Evolutionary conservation across 2,113 vertebrate species (phyloP), one percentile per base, ranked within the genome.

Genomic region (Zingel zingel): DNA sequence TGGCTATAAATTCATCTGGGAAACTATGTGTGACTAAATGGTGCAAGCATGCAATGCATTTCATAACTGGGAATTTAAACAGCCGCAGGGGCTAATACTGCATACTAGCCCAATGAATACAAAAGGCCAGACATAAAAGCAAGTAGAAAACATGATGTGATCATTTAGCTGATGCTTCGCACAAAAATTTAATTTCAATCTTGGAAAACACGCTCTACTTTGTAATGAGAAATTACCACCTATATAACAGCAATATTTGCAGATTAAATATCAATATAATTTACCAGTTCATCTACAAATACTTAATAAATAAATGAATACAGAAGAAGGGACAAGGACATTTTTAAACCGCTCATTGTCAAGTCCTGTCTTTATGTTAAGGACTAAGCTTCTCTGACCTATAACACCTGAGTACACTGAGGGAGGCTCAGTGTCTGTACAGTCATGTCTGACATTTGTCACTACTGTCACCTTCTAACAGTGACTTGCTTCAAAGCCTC

Each of bases 21-120:
- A 75, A 82, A 68, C 50, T 77, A 85, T 85, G 84, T 80, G 82
- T 93, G 85, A 91, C 82, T 43, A 30, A 88, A 87, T 27, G 64
- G 45, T 70, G 61, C 45, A 91, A 91, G 61, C 65, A 93, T 91
- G 90, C 76, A 61, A 23, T 66, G 74, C 36, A 82, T 90, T 89
- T 92, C 86, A 85, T 88, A 79, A 64, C 68, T 76, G 30, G 63
- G 72, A 83, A 86, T 74, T 74, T 10, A 64, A 73, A 81, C 76
- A 57, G 71, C 43, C 63, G 16, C 67, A 59, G 76, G 67, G 68
- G 73, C 50, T n/a, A 36, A 88, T 81, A 67, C 74, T 79, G 69
- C 51, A 59, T 33, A 15, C 43, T 62, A 56, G 70, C 47, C 62
- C 62, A 6, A 25, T 39, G 75, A 80, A 7, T 19, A 72, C 14